Evolutionary conservation across 1,140 invertebrate genomes (phyloP), one percentile per base, ranked within the genome.

Genomic region (Aphelenchoides besseyi): DNA sequence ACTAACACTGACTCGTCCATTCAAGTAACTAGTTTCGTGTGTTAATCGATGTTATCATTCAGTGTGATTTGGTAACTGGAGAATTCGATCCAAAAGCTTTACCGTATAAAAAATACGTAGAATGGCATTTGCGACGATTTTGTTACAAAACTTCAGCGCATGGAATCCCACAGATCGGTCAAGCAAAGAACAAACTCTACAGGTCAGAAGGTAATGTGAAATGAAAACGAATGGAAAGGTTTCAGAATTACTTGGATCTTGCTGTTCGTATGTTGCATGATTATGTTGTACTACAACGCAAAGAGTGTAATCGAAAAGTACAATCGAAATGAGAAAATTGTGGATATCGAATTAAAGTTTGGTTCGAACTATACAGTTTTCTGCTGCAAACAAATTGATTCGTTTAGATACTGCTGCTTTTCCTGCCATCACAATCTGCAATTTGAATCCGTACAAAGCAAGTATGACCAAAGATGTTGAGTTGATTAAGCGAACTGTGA

Each of bases 161-260:
- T 69, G 79, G 79, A 9, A 81, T 81, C 68, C 79, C 79, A 3
- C 81, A 82, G 80, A 74, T 81, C 41, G 79, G 79, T 9, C 76
- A 81, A 70, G 79, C 79, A 9, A 76, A 74, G 1, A 81, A 81
- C 33, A 72, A 35, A 52, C 70, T 71, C 32, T 79, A 82, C 32
- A 61, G 78, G 72, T 77, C 9, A 62, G 69, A 35, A n/a, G 2
- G 12, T 63, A 3, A 23, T 2, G 36, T 35, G 12, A 33, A 53
- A 1, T 30, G 12, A 12, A 2, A 59, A 59, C 12, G 1, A 23
- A 32, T 59, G 0, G n/a, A 18, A 53, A 53, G 8, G 23, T 68
- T 68, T n/a, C 29, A 77, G 76, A 69, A 63, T 55, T 30, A 70
- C 75, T 53, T 82, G 79, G 79, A 71, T 79, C 3, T 37, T 75